phyloP scores from a whole-genome alignment of 2,888 invertebrate genomes.

The Cryptocheilus praepositus region DNA sequence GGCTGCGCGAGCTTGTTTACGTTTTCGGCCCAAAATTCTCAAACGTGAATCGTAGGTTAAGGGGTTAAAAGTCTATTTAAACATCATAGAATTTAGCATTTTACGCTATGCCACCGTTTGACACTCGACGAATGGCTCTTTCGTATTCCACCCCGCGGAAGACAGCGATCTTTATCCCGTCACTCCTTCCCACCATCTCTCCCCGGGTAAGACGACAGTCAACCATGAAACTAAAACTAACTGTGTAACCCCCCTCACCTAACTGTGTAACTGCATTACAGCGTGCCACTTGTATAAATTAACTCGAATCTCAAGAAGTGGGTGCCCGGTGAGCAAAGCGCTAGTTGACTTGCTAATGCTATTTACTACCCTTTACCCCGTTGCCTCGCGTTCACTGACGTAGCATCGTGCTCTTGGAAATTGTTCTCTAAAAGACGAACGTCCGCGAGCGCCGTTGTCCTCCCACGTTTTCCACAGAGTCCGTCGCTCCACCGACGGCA shows the following conservation, averaged over 20 bases:
- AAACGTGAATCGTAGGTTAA: too few relatives aligned
- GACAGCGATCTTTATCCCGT: not conserved
- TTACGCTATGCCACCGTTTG: not conserved
- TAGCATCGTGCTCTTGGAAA: constrained; percentile 47
- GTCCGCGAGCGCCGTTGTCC: constrained; percentile 3
- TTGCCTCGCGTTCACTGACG: constrained; percentile 50
- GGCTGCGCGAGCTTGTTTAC: too few relatives aligned
- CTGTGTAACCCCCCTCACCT: constrained; percentile 55
- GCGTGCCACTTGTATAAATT: constrained; percentile 72
- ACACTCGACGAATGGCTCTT: not conserved
- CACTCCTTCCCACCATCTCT: constrained; percentile 17
- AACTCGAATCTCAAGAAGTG: constrained; percentile 72
- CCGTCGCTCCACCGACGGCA: too few relatives aligned
- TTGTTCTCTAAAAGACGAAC: constrained; percentile 41
- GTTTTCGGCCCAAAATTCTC: too few relatives aligned
- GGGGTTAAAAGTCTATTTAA: too few relatives aligned
- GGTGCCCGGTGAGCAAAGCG: constrained; percentile 67
- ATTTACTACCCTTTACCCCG: constrained; percentile 60
- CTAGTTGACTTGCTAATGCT: constrained; percentile 73
- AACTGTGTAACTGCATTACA: constrained; percentile 69
- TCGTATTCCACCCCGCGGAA: not conserved
- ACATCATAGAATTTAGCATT: constrained; percentile 8
- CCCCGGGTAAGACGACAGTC: constrained; percentile 41
- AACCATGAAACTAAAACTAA: constrained; percentile 64
- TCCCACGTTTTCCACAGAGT: constrained; percentile 9